Evolutionary conservation across 2,113 vertebrate genomes (phyloP), one percentile per base, ranked within the genome.

Genomic region (Aspidoscelis tigris): DNA sequence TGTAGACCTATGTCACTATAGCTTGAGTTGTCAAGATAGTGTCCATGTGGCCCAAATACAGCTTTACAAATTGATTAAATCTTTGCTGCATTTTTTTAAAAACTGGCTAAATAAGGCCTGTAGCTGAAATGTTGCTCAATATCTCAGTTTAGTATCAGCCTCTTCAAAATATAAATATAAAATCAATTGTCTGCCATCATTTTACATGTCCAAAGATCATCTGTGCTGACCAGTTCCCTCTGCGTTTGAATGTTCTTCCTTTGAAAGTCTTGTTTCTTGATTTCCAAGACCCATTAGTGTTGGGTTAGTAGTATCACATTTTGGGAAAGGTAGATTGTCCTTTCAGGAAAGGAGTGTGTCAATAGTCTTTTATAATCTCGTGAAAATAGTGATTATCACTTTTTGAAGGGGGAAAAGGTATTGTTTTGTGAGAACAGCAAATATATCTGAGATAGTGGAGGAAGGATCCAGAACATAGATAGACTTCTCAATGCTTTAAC

Each of bases 41-140:
- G 10, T 11, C 87, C 88, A 58, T 87, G 2, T 84, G 65, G 69
- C 14, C 33, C 84, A 77, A 87, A 86, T 11, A 2, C 18, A 90
- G 72, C 26, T 77, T 91, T 88, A 24, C 6, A 3, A 81, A 83
- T 55, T 77, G 66, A 82, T 53, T 82, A 73, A 70, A 82, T 44
- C 2, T 69, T 89, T 88, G 33, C 74, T 68, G 71, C 44, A 64
- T 86, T 75, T 82, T 84, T 89, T 81, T 66, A 64, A 83, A 75
- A 47, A 61, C 11, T 77, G 90, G 74, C 81, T 89, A 78, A 88
- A 73, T 90, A 88, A 83, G 77, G 5, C 39, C 1, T 20, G 41
- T 2, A 44, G 10, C 2, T 0, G 5, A 47, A 50, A 50, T 50
- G 5, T 50, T 50, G 47, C 47, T 50, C 8, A 50, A 75, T 33